Evolutionary conservation across 2,797 vertebrate species (phyloP).

Genomic region (Helicolenus hilgendorfi): DNA sequence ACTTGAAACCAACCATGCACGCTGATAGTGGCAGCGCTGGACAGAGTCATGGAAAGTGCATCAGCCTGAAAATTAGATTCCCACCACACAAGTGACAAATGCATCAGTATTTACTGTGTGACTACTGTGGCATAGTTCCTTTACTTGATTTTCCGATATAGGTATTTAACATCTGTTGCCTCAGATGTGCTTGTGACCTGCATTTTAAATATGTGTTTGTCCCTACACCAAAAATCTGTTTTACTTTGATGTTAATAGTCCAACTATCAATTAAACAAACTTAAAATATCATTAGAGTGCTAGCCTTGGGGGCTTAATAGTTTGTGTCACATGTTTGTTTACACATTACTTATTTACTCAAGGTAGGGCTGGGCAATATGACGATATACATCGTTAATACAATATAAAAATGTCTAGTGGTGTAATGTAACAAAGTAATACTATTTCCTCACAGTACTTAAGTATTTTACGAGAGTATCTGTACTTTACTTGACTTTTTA

Average conservation of each 20-base stretch:
- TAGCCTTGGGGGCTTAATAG: neutral
- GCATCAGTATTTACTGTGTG: constrained; percentile 1
- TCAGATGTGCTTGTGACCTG: neutral
- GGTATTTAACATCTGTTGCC: neutral
- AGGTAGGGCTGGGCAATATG: neutral
- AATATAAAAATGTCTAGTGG: too few relatives aligned
- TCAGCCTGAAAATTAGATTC: constrained; percentile 50
- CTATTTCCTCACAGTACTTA: too few relatives aligned
- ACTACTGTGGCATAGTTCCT: neutral
- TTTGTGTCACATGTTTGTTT: neutral
- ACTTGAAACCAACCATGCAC: constrained; percentile 76
- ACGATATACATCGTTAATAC: too few relatives aligned
- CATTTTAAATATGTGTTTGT: neutral
- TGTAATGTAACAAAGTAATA: too few relatives aligned
- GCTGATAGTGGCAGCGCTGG: constrained; percentile 61
- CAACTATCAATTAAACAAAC: neutral
- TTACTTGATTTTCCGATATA: constrained; percentile 1
- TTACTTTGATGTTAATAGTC: neutral
- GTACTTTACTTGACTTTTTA: too few relatives aligned
- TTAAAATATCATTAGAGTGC: neutral
- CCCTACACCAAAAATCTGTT: neutral
- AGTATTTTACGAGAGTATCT: too few relatives aligned
- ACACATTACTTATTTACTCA: neutral
- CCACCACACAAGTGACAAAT: neutral
- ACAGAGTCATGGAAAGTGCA: constrained; percentile 55